Percentiles rank a stretch among this genome's conserved stretches.
Evolutionary conservation across 2,797 vertebrate genomes (phyloP).

Genomic region (Syngnathus acus): DNA sequence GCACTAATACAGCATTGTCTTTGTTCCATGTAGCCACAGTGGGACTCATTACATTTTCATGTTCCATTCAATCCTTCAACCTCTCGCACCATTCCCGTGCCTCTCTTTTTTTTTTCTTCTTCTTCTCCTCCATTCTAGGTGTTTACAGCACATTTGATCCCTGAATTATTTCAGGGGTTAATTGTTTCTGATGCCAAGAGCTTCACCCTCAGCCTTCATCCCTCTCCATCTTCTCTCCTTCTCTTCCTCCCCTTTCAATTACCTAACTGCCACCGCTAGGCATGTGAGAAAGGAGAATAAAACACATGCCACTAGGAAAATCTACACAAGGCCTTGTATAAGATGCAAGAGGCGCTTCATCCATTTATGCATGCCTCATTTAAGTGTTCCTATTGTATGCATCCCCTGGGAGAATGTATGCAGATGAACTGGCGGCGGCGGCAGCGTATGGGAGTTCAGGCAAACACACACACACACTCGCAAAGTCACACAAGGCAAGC

Average conservation of each 20-base stretch:
- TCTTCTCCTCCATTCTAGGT: slow-evolving; percentile 9
- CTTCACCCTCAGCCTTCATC: slow-evolving; percentile 23
- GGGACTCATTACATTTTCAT: slow-evolving; percentile 36
- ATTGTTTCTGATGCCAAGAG: slow-evolving; percentile 36
- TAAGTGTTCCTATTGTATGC: slow-evolving; percentile 51
- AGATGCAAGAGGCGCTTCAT: slow-evolving; percentile 37
- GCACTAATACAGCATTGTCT: slow-evolving; percentile 3
- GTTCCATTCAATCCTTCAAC: slow-evolving; percentile 16
- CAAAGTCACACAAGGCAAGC: slow-evolving; percentile 12
- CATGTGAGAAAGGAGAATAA: slow-evolving; percentile 36
- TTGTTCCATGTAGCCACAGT: slow-evolving; percentile 18
- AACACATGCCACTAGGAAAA: slow-evolving; percentile 41
- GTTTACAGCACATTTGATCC: slow-evolving; percentile 34
- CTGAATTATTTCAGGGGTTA: slow-evolving; percentile 38
- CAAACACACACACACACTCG: slow-evolving; percentile 9
- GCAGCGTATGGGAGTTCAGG: slow-evolving; percentile 14
- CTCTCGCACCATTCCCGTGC: slow-evolving; percentile 8
- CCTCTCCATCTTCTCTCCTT: slow-evolving; percentile 17
- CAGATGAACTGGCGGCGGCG: slow-evolving; percentile 40
- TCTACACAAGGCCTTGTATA: slow-evolving; percentile 26
- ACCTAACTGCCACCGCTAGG: slow-evolving; percentile 40
- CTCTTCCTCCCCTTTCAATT: slow-evolving; percentile 42
- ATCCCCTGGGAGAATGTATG: slow-evolving; percentile 47
- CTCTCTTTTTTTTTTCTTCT: slow-evolving; percentile 3
- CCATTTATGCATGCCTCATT: slow-evolving; percentile 61